Evolutionary conservation across 2,888 invertebrate species (phyloP), one percentile per base, ranked within the genome.

Genomic region (Lampropteryx suffumata): DNA sequence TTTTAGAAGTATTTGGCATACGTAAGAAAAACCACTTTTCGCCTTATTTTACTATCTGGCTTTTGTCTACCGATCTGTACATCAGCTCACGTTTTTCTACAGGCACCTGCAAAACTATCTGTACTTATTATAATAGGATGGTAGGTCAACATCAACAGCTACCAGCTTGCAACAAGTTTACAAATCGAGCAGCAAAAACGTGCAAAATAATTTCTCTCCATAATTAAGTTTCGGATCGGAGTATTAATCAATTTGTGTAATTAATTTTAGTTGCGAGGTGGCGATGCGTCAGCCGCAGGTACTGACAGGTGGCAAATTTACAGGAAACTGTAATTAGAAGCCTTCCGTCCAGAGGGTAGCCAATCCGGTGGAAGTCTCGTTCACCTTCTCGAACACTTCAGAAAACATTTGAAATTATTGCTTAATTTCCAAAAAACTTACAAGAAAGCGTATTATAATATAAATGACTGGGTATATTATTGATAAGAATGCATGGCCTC

Each of bases 261-360:
- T 89, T 88, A 89, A 88, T 89, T 82, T 76, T 63, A 72, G 78
- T 73, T 69, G 67, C 64, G 71, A 72, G 66, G 73, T 74, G 79
- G 72, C 77, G 80, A 79, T 84, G 74, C 81, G 82, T 84, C 87
- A 83, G 74, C 50, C 68, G 67, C 87, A 86, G 83, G 74, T 73
- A 75, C 70, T 71, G 81, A 77, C 89, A 89, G 89, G 89, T 89
- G 89, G 78, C 81, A 84, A 88, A 87, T 89, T 81, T 84, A 86
- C 82, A 86, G 88, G 89, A 89, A 89, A 85, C 78, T 61, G 69
- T 53, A 48, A 53, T 53, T 53, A 53, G 44, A 34, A 11, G 11
- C 36, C 53, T 49, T 48, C 53, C 53, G 53, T 40, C 48, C 53
- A 40, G 42, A 37, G 33, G 17, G 28, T 7, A 33, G 26, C 42